Evolutionary conservation across 2,888 invertebrate genomes (phyloP).

Genomic region (Polydrusus tereticollis): DNA sequence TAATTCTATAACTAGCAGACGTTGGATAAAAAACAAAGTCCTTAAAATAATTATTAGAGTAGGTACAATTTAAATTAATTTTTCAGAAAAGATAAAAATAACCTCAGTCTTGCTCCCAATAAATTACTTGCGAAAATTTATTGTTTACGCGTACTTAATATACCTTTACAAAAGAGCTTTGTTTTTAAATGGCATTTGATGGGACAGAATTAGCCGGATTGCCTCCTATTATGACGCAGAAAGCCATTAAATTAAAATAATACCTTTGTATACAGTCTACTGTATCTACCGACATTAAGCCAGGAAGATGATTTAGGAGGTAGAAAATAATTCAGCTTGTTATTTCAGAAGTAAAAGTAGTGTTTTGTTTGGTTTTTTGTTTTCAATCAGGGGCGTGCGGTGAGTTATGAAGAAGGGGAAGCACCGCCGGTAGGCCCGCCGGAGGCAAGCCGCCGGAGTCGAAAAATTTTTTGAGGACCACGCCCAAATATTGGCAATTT

Average conservation of each 20-base stretch:
- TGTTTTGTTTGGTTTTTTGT: background rate
- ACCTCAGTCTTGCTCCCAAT: conserved; percentile 14
- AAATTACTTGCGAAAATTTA: conserved; percentile 23
- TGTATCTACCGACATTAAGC: conserved; percentile 3
- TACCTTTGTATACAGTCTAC: conserved; percentile 26
- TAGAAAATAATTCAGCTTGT: background rate
- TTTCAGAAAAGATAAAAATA: conserved; percentile 10
- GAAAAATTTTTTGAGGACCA: no score
- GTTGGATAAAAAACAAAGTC: no score
- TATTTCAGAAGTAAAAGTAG: background rate
- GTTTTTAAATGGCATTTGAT: conserved; percentile 40
- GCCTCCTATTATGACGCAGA: conserved; percentile 37
- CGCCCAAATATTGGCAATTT: no score
- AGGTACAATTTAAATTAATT: background rate
- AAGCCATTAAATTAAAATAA: conserved; percentile 41
- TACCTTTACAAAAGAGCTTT: conserved; percentile 38
- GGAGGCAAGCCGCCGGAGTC: no score
- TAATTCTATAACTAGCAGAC: no score
- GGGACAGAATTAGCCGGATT: conserved; percentile 33
- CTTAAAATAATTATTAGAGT: no score
- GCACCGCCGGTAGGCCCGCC: no score
- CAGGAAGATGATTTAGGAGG: conserved; percentile 22
- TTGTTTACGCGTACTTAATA: conserved; percentile 29
- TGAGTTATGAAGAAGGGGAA: no score
- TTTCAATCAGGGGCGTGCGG: no score